Conservation (phyloP, 2,113 vertebrate species). For the Menidia beryllina region DNA sequence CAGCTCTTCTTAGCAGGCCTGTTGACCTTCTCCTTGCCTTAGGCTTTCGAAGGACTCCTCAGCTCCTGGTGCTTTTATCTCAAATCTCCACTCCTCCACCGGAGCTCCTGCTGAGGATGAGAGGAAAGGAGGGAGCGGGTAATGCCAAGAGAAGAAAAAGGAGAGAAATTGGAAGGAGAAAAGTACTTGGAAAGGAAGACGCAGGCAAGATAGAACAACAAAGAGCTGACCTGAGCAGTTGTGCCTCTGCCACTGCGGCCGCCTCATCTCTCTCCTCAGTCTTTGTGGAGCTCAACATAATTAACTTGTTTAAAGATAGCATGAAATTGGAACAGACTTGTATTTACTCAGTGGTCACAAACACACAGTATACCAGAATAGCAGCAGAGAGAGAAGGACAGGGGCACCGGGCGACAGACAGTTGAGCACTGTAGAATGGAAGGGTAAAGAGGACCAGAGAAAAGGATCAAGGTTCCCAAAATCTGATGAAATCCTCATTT, state of each 20-base stretch:
- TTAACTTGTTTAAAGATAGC: slow-evolving; percentile 78
- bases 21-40: slow-evolving; percentile 92
- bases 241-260: slow-evolving; percentile 57
- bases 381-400: slow-evolving; percentile 30
- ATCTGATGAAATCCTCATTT: slow-evolving; percentile 40
- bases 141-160: slow-evolving; percentile 43
- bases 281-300: slow-evolving; percentile 72
- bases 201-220: slow-evolving; percentile 66
- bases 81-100: slow-evolving; percentile 78
- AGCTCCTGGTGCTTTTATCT: slow-evolving; percentile 87
- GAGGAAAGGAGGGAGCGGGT: slow-evolving; percentile 34
- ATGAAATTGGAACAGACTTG: slow-evolving; percentile 71
- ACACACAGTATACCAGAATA: slow-evolving; percentile 34
- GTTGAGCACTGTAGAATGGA: slow-evolving; percentile 2
- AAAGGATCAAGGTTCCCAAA: slow-evolving; percentile 2
- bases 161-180: slow-evolving; percentile 11
- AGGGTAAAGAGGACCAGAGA: slow-evolving; percentile 20
- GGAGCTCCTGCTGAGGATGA: slow-evolving; percentile 70
- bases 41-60: slow-evolving; percentile 88
- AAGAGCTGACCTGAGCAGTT: slow-evolving; percentile 63
- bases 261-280: slow-evolving; percentile 31
- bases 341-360: slow-evolving; percentile 59
- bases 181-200: slow-evolving; percentile 43
- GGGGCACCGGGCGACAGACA: slow-evolving; percentile 20
- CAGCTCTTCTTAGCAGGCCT: slow-evolving; percentile 87